Evolutionary conservation across 2,113 vertebrate species (phyloP).

Genomic region (Cheilinus undulatus): DNA sequence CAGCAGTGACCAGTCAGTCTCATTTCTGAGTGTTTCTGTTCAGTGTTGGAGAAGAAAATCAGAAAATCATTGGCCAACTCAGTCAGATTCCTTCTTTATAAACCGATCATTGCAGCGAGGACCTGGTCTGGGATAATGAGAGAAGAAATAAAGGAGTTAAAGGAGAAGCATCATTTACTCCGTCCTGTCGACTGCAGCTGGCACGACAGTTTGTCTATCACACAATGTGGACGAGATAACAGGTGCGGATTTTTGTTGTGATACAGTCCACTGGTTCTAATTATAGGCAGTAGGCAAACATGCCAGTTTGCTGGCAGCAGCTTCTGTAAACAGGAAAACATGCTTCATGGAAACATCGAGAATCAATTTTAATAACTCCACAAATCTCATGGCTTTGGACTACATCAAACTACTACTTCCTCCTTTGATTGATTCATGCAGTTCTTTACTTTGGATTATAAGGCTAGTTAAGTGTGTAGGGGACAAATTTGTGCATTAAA

Average conservation of each 20-base stretch:
- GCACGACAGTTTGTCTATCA: constrained; percentile 19
- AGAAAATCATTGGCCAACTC: not conserved
- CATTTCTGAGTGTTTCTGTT: constrained; percentile 2
- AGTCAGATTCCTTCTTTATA: not conserved
- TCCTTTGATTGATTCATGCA: not conserved
- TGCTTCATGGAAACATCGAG: not conserved
- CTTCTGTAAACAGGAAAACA: not conserved
- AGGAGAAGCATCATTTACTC: constrained; percentile 21
- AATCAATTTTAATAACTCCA: not conserved
- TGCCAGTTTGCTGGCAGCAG: not conserved
- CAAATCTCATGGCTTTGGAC: not conserved
- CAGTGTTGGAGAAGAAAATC: not conserved
- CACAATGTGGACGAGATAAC: constrained; percentile 8
- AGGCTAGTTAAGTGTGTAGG: too few species aligned
- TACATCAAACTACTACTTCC: too few species aligned
- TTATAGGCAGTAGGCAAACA: not conserved
- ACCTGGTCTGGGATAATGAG: not conserved
- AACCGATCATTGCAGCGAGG: not conserved
- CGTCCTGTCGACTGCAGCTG: constrained; percentile 18
- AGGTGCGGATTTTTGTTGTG: constrained; percentile 11
- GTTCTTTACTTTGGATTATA: too few species aligned
- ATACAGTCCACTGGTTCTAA: constrained; percentile 23
- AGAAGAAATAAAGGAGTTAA: not conserved
- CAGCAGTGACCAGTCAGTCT: not conserved
- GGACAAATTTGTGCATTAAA: too few species aligned